Base-by-base conservation (phyloP, 53 echinoderm and acorn worm genomes). In the Holothuria leucospilota region DNA sequence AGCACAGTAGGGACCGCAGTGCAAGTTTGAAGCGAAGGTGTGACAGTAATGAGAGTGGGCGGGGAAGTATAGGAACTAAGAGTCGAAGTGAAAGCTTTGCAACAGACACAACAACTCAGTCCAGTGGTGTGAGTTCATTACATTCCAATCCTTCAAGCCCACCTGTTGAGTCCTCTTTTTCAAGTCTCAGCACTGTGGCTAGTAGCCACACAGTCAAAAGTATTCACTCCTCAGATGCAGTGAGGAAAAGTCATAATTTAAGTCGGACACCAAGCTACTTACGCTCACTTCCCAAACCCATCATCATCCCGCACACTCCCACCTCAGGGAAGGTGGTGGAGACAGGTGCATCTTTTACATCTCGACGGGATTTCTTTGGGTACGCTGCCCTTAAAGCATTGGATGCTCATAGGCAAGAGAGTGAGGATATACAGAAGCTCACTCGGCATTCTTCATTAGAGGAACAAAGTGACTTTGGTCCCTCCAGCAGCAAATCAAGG, bases 51-150 rank as follows among this genome's bases (percentile, higher is more conserved):
- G 98, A 97, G 64, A 97, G 98, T 42, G 98, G 98, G 8, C 87
- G 95, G 75, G 90, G 95, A 74, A 97, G 98, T 82, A 92, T 95
- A 58, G 95, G 93, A 18, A 93, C 96, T 42, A 97, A 97, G 88
- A 95, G 95, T 77, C 93, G 98, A 25, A 97, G 98, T 39, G 98
- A 97, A 86, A 97, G 98, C 75, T 97, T 97, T 39, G 95, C 98
- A 20, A 96, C 96, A 13, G 96, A 96, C 89, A 94, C 94, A 13
- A 80, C 80, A 11, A 93, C 98, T 39, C 94, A 94, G 86, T 95
- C 98, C 29, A 97, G 98, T 67, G 98, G 98, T 21, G 88, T 97
- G 29, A 93, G 98, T 65, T 97, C 98, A 3, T 82, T 97, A 88
- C 91, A 93, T 87, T 97, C 98, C 88, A 93, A 94, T 74, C 92